phyloP scores from a whole-genome alignment of 2,797 vertebrate genomes.

The Lateolabrax maculatus region DNA sequence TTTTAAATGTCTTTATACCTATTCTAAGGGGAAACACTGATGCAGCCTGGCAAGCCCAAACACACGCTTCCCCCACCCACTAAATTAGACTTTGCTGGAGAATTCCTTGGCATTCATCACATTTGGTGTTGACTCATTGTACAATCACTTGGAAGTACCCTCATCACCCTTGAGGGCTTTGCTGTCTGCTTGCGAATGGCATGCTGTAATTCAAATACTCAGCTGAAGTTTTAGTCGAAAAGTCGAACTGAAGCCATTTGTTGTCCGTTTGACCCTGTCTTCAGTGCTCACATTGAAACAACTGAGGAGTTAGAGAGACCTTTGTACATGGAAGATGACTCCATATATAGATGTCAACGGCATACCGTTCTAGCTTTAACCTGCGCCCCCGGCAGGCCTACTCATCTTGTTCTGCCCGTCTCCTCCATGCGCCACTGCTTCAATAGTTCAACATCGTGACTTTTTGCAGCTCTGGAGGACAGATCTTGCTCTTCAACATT shows the following conservation, averaged over 20 bases:
- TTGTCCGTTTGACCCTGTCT: conserved; percentile 26
- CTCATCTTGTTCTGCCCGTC: conserved; percentile 60
- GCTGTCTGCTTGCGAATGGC: conserved; percentile 12
- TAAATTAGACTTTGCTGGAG: conserved; percentile 36
- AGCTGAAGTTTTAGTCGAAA: background rate
- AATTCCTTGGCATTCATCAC: conserved; percentile 34
- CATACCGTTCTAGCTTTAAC: conserved; percentile 42
- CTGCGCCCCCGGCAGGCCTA: conserved; percentile 41
- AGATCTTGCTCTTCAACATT: conserved; percentile 25
- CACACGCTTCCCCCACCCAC: conserved; percentile 19
- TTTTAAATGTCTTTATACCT: background rate
- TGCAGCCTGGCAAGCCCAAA: conserved; percentile 30
- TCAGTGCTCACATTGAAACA: conserved; percentile 30
- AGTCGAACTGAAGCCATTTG: conserved; percentile 9
- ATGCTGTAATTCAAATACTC: conserved; percentile 15
- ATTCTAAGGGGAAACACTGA: background rate
- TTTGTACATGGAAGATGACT: conserved; percentile 52
- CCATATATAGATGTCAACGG: conserved; percentile 56
- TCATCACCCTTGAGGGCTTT: conserved; percentile 19
- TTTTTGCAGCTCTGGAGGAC: conserved; percentile 26
- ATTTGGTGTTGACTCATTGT: conserved; percentile 40
- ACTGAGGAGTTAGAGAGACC: conserved; percentile 37
- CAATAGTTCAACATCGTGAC: conserved; percentile 52
- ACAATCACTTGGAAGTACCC: conserved; percentile 16
- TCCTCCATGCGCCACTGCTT: conserved; percentile 51